Conservation (phyloP, 2,888 invertebrate species). For the Hydropsyche betteni region DNA sequence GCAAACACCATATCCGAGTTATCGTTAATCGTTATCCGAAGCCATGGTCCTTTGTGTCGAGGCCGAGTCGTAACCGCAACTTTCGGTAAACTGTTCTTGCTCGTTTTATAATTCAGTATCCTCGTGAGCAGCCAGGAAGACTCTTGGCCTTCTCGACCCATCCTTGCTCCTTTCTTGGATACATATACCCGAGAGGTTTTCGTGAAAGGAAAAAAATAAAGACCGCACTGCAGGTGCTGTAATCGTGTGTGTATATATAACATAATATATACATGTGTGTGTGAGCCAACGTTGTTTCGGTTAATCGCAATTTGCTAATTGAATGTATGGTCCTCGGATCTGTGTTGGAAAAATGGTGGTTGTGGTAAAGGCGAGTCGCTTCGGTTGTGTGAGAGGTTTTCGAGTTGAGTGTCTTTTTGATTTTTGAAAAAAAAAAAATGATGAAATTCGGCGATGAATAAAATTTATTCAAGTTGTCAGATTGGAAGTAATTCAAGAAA, state of each 20-base stretch:
- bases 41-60: neutral
- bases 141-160: no score
- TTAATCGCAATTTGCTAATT: no score
- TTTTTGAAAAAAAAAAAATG: no score
- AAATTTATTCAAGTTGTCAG: no score
- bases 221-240: slow-evolving; percentile 28
- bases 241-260: slow-evolving; percentile 2
- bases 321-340: neutral
- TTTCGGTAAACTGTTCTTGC: neutral
- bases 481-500: no score
- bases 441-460: no score
- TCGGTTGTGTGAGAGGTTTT: neutral
- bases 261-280: neutral
- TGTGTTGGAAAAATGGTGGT: neutral
- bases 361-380: neutral
- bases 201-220: slow-evolving; percentile 1
- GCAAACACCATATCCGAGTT: no score
- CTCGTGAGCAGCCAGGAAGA: no score
- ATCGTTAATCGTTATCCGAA: no score
- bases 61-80: slow-evolving; percentile 18
- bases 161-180: no score
- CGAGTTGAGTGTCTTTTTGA: no score
- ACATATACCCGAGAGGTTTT: neutral
- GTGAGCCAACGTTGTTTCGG: no score
- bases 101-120: slow-evolving; percentile 23